These are phyloP conservation scores for Cryptoblepharus egeriae DNA, from an alignment of 2,797 vertebrate species.

Conservation along the genomic window DNA sequence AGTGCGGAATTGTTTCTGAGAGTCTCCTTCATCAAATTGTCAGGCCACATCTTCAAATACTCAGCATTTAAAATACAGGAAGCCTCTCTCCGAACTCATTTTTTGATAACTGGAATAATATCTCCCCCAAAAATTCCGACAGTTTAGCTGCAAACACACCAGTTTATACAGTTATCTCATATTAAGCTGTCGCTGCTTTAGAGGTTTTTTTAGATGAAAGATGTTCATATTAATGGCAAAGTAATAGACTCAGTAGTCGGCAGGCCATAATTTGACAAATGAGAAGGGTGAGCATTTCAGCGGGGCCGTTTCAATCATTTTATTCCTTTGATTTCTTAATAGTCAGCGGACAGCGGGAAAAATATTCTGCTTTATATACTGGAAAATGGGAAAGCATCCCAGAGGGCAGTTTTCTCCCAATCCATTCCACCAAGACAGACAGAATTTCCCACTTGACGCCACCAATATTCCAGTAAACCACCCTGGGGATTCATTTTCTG, in stretches of 20 bases:
- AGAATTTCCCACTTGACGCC: not conserved
- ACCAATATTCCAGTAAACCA: not conserved
- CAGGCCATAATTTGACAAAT: conserved; percentile 9
- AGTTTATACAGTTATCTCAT: conserved; percentile 3
- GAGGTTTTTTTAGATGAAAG: conserved; percentile 6
- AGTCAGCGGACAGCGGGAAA: not conserved
- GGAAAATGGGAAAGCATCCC: not conserved
- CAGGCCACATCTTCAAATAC: not conserved
- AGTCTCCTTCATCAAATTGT: not conserved
- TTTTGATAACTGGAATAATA: not conserved
- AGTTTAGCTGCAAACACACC: conserved; percentile 4
- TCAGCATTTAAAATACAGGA: not conserved
- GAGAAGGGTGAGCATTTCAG: conserved; percentile 9
- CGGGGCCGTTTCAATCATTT: conserved; percentile 12
- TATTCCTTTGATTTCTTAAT: conserved; percentile 8
- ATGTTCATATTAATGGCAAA: conserved; percentile 11
- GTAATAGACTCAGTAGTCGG: conserved; percentile 4
- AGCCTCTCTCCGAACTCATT: not conserved
- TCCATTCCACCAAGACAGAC: not conserved
- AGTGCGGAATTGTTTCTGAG: not conserved
- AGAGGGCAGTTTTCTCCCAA: accelerated
- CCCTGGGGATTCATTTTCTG: not conserved
- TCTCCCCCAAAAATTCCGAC: not conserved
- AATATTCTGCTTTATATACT: not conserved
- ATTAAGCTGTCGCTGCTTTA: not conserved